These are phyloP conservation scores for Ophion slaviceki DNA, from an alignment of 2,888 invertebrate species.

Conservation along the genomic window DNA sequence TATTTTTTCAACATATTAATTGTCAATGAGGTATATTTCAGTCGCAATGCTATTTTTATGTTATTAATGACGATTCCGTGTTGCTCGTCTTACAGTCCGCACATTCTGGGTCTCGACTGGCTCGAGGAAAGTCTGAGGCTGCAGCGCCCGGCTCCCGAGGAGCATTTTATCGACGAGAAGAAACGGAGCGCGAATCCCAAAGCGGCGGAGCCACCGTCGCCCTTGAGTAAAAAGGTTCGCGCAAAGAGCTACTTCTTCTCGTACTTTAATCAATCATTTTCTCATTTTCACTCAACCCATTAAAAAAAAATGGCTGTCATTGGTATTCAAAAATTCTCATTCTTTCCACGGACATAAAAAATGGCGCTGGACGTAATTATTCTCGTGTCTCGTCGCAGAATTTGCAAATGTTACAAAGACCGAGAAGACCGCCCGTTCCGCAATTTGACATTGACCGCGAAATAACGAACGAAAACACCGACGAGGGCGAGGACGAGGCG, in stretches of 20 bases:
- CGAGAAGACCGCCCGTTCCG: constrained; percentile 80
- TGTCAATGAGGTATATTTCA: no score
- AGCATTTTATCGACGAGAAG: constrained; percentile 79
- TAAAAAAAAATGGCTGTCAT: not conserved
- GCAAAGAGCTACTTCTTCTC: not conserved
- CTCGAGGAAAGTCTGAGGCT: constrained; percentile 89
- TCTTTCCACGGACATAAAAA: no score
- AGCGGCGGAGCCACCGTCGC: constrained; percentile 85
- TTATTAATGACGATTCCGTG: not conserved
- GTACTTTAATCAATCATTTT: not conserved
- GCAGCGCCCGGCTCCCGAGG: constrained; percentile 86
- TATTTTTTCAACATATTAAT: no score
- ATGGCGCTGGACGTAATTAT: not conserved
- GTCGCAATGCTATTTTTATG: not conserved
- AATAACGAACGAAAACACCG: constrained; percentile 16
- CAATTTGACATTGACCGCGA: constrained; percentile 69
- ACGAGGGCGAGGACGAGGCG: constrained; percentile 71
- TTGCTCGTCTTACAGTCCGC: constrained; percentile 83
- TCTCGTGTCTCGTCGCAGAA: constrained; percentile 78
- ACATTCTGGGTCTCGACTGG: constrained; percentile 90
- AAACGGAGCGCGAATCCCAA: constrained; percentile 71
- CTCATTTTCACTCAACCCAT: not conserved
- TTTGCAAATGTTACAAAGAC: constrained; percentile 84
- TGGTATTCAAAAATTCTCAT: not conserved
- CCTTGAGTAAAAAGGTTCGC: constrained; percentile 86